Conservation (phyloP, 2,888 invertebrate genomes). For the Cosmorhoe ocellata region DNA sequence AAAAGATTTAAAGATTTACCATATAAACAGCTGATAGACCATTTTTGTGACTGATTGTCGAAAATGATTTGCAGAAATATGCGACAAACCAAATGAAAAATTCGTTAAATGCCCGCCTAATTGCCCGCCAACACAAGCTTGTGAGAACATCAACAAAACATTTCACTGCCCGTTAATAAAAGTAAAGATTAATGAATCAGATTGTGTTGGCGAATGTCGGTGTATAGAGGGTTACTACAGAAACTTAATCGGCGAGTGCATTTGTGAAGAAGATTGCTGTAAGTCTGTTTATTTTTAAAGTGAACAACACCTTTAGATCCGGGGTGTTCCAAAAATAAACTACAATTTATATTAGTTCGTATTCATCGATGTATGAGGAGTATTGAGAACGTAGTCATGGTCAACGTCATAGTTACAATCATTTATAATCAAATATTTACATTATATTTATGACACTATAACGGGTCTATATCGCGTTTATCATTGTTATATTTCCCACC, state of each 20-base stretch:
- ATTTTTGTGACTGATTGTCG: not conserved
- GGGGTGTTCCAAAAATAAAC: too few species aligned
- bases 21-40: too few species aligned
- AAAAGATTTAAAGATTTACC: not conserved
- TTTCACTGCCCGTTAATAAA: conserved; percentile 19
- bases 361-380: too few species aligned
- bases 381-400: too few species aligned
- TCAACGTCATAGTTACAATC: too few species aligned
- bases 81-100: conserved; percentile 24
- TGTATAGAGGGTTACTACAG: conserved; percentile 29
- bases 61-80: conserved; percentile 9
- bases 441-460: too few species aligned
- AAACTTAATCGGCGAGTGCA: conserved; percentile 29
- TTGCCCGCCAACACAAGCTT: conserved; percentile 35
- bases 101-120: conserved; percentile 28
- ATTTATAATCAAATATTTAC: too few species aligned
- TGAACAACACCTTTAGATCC: not conserved
- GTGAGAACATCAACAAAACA: conserved; percentile 33
- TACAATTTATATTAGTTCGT: too few species aligned
- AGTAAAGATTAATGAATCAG: conserved; percentile 4
- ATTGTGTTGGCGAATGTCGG: conserved; percentile 27
- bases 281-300: conserved; percentile 9
- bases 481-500: too few species aligned
- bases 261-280: conserved; percentile 31
- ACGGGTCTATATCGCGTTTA: too few species aligned